Base-by-base conservation (phyloP, 2,113 vertebrate species). In the Oreochromis spilurus region DNA sequence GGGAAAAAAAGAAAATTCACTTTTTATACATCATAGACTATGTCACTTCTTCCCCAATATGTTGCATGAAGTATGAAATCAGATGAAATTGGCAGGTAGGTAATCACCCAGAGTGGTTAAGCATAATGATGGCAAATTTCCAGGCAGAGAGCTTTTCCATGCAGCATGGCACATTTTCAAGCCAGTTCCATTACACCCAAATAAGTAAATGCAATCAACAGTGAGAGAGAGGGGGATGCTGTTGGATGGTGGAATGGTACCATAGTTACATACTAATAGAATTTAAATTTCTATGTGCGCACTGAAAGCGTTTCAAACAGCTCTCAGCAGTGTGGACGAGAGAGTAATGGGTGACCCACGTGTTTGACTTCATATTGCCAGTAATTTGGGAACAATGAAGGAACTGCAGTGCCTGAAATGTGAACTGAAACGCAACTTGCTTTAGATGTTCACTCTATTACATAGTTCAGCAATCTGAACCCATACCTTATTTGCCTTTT, bases 151-250 rank as follows among this genome's bases (percentile, higher is more conserved):
- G 82, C 85, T 81, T 81, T 67, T 87, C 58, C 82, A 75, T 84
- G 83, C 65, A 78, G 58, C 53, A 17, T 50, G 48, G 57, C 77
- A 82, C 82, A 91, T 90, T 87, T 85, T 75, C 55, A 82, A 80
- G 62, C 52, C 58, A 79, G 11, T 78, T 60, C 80, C 67, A 60
- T 91, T 84, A 83, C 53, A 62, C 78, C 75, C 53, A 88, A 81
- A 92, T 84, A 86, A 88, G 83, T 82, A 87, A 92, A 90, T 82
- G 82, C 88, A 92, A 87, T 88, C 84, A 91, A 58, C 29, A 53
- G 36, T 24, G 38, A 34, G 24, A 40, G 31, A 26, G 16, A 45
- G 21, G 11, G 14, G 21, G 40, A 16, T n/a, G 36, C 14, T 7
- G 36, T 19, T 38, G 53, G 40, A 83, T 48, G 12, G 38, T 26